Conservation (phyloP, 2,113 vertebrate genomes). For the Ploceus nigricollis region DNA sequence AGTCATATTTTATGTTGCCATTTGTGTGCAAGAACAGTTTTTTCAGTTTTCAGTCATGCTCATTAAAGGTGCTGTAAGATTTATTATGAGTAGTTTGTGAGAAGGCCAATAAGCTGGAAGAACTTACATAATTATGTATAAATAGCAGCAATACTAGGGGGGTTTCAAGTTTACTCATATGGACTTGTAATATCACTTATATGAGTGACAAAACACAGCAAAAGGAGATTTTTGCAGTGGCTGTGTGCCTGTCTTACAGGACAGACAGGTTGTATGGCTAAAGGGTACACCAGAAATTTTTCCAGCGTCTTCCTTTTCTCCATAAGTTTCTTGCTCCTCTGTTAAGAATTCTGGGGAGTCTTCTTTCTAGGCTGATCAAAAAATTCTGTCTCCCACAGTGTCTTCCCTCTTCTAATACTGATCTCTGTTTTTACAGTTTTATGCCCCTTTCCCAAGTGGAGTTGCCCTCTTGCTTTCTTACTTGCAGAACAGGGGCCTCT, state of each 20-base stretch:
- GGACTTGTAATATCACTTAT: background rate
- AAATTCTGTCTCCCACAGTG: background rate
- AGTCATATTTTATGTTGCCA: background rate
- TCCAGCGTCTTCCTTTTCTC: background rate
- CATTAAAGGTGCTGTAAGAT: background rate
- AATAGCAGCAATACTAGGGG: background rate
- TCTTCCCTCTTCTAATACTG: background rate
- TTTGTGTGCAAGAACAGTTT: background rate
- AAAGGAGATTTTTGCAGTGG: background rate
- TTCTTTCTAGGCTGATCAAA: background rate
- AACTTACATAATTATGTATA: background rate
- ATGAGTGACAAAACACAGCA: background rate
- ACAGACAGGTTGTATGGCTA: background rate
- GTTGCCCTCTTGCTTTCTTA: background rate
- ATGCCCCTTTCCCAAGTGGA: background rate
- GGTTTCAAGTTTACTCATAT: background rate
- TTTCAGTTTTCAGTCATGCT: background rate
- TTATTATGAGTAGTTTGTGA: background rate
- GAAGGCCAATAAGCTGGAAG: background rate
- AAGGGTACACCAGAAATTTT: background rate
- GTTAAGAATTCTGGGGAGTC: background rate
- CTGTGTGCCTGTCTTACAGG: background rate
- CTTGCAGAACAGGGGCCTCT: background rate
- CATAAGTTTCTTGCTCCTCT: background rate
- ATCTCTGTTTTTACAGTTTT: background rate